Base-by-base conservation (phyloP, 2,113 vertebrate species). In the Ranitomeya imitator region DNA sequence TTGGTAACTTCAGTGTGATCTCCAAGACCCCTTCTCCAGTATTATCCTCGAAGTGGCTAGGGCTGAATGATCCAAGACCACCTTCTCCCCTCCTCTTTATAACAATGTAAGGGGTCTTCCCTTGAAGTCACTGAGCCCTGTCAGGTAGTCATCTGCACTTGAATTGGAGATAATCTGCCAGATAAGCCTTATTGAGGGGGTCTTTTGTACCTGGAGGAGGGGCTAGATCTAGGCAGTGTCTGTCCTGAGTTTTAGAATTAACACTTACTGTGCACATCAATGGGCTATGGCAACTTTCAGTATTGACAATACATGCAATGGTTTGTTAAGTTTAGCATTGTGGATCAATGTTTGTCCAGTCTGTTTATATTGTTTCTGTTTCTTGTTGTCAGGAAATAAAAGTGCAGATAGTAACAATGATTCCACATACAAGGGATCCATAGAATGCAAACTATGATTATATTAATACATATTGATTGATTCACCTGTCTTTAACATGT, bases 91-190 rank as follows among this genome's bases (percentile, higher is more conserved):
- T 88, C 81, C 87, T 69, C 18, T 88, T 86, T 88, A 83, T 88
- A 73, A 23, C 6, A 52, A 57, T 80, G 12, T 23, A 23, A 12
- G 26, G 65, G 23, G 23, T 23, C 82, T n/a, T 37, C 85, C 57
- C 76, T 79, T 79, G 23, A 54, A 79, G 60, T 79, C 23, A 37
- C 81, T 77, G n/a, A 54, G 26, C 59, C 9, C 61, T 57, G 51
- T 88, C 59, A 67, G 81, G 16, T 37, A 88, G 87, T 78, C 87
- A 89, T 85, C 87, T 89, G 74, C 87, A 89, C 69, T 89, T 85
- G 87, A 89, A 89, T 89, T 84, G 87, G 81, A 79, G 82, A 65
- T 82, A 77, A 82, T 89, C 79, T 85, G 45, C 19, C 78, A 69
- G 57, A 77, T 86, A 63, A 82, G 85, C 69, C 63, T 77, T 87